Evolutionary conservation across 2,888 invertebrate genomes (phyloP), one percentile per base, ranked within the genome.

Genomic region (Pandemis heparana): DNA sequence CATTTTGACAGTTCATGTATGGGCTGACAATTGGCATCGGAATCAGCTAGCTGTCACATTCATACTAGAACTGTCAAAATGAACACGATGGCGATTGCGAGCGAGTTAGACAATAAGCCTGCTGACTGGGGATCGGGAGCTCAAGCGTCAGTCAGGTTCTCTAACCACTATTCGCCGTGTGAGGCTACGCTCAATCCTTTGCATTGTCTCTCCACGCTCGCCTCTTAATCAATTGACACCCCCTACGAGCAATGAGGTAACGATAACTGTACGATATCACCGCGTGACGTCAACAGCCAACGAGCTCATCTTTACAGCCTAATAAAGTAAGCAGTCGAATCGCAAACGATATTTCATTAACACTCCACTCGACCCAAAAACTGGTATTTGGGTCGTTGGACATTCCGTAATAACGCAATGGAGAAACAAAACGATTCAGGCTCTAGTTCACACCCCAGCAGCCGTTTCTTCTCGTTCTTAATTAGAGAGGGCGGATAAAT

Each of bases 321-420:
- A 83, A 85, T 86, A 89, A 89, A 85, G 82, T 78, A 84, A 79
- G 81, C 84, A 83, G 87, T 83, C 79, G 82, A 87, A 89, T 85
- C 81, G 86, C 86, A 86, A 86, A 90, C 88, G 88, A 91, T 91
- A 89, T 88, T 89, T 91, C 88, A 89, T 89, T 88, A 89, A 84
- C 87, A 85, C 80, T 77, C 78, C 79, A 83, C 84, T 83, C 88
- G 89, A 88, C 91, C 91, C 84, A 85, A 87, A 91, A 91, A 89
- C 79, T 73, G 53, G 79, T 77, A 89, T 84, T 79, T 83, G 79
- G 88, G 89, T 85, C 88, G 85, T 72, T 79, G 82, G 79, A 77
- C 80, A 82, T 82, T 80, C 81, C 69, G 76, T 75, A 81, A 78
- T 77, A 80, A 82, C 80, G 78, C 79, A 79, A 79, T 83, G 80